Base-by-base conservation (phyloP, 2,797 vertebrate species). In the Parambassis ranga region DNA sequence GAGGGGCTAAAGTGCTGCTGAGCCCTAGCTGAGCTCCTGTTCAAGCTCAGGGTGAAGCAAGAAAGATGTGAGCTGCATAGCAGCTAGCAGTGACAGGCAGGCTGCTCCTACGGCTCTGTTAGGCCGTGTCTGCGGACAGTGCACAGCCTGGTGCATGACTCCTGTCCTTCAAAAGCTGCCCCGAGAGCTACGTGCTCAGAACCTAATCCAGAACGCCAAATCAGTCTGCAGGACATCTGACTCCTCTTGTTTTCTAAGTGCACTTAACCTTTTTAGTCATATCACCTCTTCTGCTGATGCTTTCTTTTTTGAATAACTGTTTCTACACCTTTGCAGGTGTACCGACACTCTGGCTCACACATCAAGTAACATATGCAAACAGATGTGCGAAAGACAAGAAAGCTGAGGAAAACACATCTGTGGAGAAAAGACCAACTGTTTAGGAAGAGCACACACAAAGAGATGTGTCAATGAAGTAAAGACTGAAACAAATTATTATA, bases 41-140 rank as follows among this genome's bases (percentile, higher is more conserved):
- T 81, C 47, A 60, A 85, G 87, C 82, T 87, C 80, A 60, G 81
- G 77, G 75, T 85, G 77, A 91, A 89, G 89, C 60, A 14, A 89
- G 87, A 84, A 14, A 89, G 87, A 84, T 35, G 70, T 51, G 63
- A 82, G 81, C 80, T 68, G 92, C 91, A 94, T 93, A 91, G 87
- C 84, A 90, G 75, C 58, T 49, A 32, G 44, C 60, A 53, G 60
- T 82, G 81, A 81, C 81, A 83, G 68, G 57, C 51, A 52, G 47
- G 41, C 77, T 74, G 65, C 68, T 76, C 41, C 77, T 71, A 32
- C 38, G 56, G 51, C 78, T 81, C 60, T 65, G 77, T 85, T 77
- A 67, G 64, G 56, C 52, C 59, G 56, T 15, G 77, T 80, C 71
- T 81, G 74, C 71, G 83, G 71, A 77, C 68, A 44, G 81, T 56